Conservation (phyloP, 2,797 vertebrate genomes). For the Gymnocypris eckloni region DNA sequence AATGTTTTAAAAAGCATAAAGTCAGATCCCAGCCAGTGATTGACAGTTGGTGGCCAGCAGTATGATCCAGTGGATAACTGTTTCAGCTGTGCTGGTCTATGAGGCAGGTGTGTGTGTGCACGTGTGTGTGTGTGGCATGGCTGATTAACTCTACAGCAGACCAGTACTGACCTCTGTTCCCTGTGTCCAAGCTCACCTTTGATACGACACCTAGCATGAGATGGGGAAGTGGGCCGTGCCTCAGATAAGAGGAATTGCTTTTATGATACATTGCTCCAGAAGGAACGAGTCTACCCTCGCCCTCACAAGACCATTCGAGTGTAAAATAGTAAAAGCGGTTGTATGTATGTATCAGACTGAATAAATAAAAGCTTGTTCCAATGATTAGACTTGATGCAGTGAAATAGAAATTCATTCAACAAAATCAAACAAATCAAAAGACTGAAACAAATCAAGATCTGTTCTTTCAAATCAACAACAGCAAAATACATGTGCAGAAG, state of each 20-base stretch:
- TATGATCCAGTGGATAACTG: not conserved
- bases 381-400: not conserved
- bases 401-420: not conserved
- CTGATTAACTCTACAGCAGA: slow-evolving; percentile 40
- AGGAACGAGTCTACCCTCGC: slow-evolving; percentile 21
- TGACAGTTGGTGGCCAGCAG: slow-evolving; percentile 10
- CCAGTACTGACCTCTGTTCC: slow-evolving; percentile 51
- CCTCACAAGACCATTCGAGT: slow-evolving; percentile 16
- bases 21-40: not conserved
- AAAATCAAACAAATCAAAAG: not conserved
- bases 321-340: not conserved
- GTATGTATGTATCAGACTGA: not conserved
- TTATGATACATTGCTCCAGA: slow-evolving; percentile 46
- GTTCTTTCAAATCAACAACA: not conserved
- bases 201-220: slow-evolving; percentile 53
- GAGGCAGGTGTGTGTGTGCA: not conserved
- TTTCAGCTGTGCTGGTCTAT: not conserved
- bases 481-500: not conserved
- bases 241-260: slow-evolving; percentile 57
- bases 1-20: not conserved
- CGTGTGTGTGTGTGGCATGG: not conserved
- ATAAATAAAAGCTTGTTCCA: not conserved
- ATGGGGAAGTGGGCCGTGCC: slow-evolving; percentile 55
- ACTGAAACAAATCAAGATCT: not conserved
- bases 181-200: slow-evolving; percentile 59